Conservation (phyloP, 92 coral and sea anemone species). For the Metridium senile region DNA sequence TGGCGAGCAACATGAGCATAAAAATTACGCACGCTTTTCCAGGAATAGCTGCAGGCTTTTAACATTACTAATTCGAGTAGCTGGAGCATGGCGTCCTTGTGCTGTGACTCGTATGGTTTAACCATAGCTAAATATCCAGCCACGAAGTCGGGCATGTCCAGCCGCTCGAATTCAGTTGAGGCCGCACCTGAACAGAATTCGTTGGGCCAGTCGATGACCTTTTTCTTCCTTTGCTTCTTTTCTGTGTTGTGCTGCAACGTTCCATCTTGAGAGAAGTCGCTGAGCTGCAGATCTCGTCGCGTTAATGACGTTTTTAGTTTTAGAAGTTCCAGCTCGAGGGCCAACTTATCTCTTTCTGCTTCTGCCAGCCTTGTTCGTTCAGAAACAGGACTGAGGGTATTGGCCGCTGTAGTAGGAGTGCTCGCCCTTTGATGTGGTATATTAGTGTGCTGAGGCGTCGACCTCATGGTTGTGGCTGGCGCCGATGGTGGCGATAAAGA, state of each 20-base stretch:
- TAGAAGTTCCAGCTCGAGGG: conserved; percentile 20
- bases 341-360: conserved; percentile 24
- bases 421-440: no score
- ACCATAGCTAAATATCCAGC: conserved; percentile 27
- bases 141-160: conserved; percentile 30
- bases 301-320: conserved; percentile 7
- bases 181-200: conserved; percentile 12
- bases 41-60: conserved; percentile 11
- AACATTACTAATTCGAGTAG: conserved; percentile 21
- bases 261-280: no score
- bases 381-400: background rate
- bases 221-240: background rate
- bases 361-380: background rate
- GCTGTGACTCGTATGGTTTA: conserved; percentile 8
- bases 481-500: background rate
- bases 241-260: no score
- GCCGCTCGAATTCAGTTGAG: conserved; percentile 15
- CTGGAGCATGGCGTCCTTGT: conserved; percentile 20
- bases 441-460: background rate
- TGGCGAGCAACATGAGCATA: background rate
- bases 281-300: background rate
- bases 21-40: conserved; percentile 26
- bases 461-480: background rate
- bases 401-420: no score
- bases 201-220: conserved; percentile 23